Evolutionary conservation across 2,888 invertebrate genomes (phyloP), one percentile per base, ranked within the genome.

Genomic region (Nematopogon swammerdamellus): DNA sequence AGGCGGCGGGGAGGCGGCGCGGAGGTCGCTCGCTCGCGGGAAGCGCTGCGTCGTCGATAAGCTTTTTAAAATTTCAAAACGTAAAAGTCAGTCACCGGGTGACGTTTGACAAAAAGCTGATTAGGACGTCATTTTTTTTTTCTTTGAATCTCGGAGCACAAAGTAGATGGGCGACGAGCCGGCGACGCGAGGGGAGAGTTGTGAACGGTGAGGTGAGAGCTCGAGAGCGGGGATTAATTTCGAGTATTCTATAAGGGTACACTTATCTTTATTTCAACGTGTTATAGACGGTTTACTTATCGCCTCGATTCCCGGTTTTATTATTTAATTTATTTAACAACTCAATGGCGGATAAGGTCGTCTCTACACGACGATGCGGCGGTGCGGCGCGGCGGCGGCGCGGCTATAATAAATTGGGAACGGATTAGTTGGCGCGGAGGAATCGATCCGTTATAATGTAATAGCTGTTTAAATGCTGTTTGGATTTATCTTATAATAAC

Each of bases 301-400:
- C 75, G 72, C 63, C 58, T 63, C 69, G 73, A 79, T 79, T 77
- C 77, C 76, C 68, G 69, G 65, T 74, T 77, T 77, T 75, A 77
- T 77, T 77, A 76, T 77, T 76, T 76, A 77, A 79, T 77, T 79
- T 77, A 77, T 77, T 76, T 76, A 76, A 75, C 75, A 67, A 73
- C 65, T 67, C 60, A 36, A 36, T 36, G 36, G 36, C 36, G 25
- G 25, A 25, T 25, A 25, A 25, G 25, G 25, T 8, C n/a, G n/a
- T n/a, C n/a, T n/a, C n/a, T n/a, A n/a, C n/a, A n/a, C n/a, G n/a
- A n/a, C n/a, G n/a, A n/a, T n/a, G n/a, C n/a, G n/a, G n/a, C n/a
- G n/a, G n/a, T n/a, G n/a, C n/a, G n/a, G n/a, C n/a, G n/a, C n/a
- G n/a, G 25, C 25, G 14, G 36, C 14, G 36, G 3, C 3, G 36